Percentiles rank a stretch among this genome's conserved stretches.
These are phyloP conservation scores for Poecile atricapillus DNA, from an alignment of 2,113 vertebrate species.

Conservation along the genomic window DNA sequence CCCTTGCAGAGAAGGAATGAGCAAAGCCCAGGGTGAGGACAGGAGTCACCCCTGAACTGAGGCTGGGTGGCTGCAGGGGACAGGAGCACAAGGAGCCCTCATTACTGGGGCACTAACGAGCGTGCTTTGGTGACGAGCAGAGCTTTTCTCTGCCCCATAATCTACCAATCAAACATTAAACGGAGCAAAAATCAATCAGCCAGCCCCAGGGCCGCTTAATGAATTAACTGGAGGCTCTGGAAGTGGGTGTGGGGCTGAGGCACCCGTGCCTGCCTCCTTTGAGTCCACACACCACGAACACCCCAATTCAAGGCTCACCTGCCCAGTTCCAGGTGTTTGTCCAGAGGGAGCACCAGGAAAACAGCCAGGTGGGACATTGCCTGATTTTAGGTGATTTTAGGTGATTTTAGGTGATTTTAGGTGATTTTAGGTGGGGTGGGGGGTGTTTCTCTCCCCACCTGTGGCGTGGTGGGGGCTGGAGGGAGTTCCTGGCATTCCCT, in stretches of 20 bases:
- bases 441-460: neutral
- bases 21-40: neutral
- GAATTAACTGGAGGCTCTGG: neutral
- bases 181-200: rapidly evolving
- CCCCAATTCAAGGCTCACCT: rapidly evolving
- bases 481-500: neutral
- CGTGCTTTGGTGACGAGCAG: neutral
- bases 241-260: neutral
- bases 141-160: neutral
- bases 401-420: too few relatives aligned
- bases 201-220: neutral
- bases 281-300: rapidly evolving
- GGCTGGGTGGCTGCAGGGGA: neutral
- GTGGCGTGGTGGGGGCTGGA: rapidly evolving
- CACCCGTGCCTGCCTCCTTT: neutral
- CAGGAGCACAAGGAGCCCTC: neutral
- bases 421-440: neutral
- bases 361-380: rapidly evolving
- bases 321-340: rapidly evolving
- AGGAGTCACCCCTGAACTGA: rapidly evolving
- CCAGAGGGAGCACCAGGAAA: neutral
- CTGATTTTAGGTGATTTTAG: neutral
- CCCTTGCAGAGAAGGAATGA: neutral
- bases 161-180: neutral
- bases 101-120: neutral